These are phyloP conservation scores for Lontra canadensis DNA, from an alignment of 2,113 vertebrate genomes.

Conservation along the genomic window DNA sequence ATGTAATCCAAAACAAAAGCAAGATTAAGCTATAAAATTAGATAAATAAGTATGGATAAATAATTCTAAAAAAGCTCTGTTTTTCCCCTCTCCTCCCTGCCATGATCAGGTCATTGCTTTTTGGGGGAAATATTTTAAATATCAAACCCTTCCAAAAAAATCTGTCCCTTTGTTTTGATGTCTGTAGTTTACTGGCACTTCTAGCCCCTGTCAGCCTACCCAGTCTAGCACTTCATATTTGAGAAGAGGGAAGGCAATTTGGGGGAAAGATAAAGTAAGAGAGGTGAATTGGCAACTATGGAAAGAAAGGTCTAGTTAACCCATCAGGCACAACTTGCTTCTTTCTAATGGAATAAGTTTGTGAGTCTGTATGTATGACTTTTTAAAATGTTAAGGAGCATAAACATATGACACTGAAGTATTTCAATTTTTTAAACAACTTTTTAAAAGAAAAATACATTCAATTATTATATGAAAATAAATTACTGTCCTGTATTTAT, in stretches of 20 bases:
- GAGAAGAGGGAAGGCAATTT: background rate
- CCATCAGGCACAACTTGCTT: background rate
- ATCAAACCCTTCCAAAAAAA: background rate
- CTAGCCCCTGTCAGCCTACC: background rate
- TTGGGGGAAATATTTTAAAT: background rate
- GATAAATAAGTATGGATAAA: background rate
- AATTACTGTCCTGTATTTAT: background rate
- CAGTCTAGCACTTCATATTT: background rate
- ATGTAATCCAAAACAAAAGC: background rate
- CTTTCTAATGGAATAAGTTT: background rate
- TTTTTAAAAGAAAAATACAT: background rate
- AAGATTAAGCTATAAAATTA: background rate
- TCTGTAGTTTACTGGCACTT: background rate
- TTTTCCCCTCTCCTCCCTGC: too few relatives aligned
- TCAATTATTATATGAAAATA: background rate
- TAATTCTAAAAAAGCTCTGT: background rate
- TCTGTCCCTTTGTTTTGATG: background rate
- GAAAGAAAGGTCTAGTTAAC: background rate
- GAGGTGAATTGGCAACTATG: background rate
- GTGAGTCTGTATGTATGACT: background rate
- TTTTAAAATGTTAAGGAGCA: background rate
- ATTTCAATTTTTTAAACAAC: background rate
- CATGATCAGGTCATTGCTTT: background rate
- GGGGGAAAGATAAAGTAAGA: background rate
- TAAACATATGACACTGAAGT: background rate